Evolutionary conservation across 2,888 invertebrate species (phyloP).

Genomic region (Rhagonycha fulva): DNA sequence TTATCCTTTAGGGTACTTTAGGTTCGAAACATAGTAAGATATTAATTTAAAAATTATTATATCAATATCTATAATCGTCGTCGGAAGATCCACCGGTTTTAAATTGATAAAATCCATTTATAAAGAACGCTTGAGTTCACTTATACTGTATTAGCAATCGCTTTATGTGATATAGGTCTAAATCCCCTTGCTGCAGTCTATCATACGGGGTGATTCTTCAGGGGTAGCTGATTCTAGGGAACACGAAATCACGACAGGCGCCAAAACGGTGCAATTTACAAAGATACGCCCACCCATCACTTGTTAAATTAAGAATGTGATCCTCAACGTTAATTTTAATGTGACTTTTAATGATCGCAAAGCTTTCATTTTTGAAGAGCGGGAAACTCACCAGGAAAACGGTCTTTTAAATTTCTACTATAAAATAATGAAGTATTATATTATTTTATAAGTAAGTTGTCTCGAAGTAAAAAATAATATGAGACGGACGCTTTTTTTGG

Average conservation of each 20-base stretch:
- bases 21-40: neutral
- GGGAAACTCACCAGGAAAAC: neutral
- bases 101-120: conserved; percentile 58
- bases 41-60: conserved; percentile 19
- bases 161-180: conserved; percentile 52
- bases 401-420: neutral
- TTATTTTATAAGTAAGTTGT: neutral
- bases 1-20: neutral
- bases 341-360: conserved; percentile 30
- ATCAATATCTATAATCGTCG: conserved; percentile 26
- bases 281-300: conserved; percentile 48
- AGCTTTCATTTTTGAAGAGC: conserved; percentile 18
- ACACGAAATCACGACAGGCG: conserved; percentile 49
- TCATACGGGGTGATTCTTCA: conserved; percentile 42
- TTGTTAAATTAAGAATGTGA: conserved; percentile 55
- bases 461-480: neutral
- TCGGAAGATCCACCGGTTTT: conserved; percentile 40
- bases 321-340: conserved; percentile 38
- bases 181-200: conserved; percentile 50
- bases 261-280: conserved; percentile 51
- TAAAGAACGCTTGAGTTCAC: conserved; percentile 56
- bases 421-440: no score
- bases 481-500: neutral
- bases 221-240: conserved; percentile 31
- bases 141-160: conserved; percentile 56